Evolutionary conservation across 2,113 vertebrate genomes (phyloP), one percentile per base, ranked within the genome.

Genomic region (Mastomys natalensis): DNA sequence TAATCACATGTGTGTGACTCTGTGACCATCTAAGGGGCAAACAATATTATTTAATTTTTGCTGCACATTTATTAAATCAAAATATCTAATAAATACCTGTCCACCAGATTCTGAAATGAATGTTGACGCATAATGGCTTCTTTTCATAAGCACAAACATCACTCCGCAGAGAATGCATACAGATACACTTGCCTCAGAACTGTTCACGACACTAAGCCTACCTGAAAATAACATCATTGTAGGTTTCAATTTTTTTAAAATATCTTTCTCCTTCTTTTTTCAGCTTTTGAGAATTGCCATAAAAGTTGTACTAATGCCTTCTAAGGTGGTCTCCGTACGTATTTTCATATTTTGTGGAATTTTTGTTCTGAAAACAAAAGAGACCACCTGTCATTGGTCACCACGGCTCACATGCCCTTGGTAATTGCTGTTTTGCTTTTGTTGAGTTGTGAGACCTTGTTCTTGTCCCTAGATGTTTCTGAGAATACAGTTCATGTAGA

Each of bases 41-140:
- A 62, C 29, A 91, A 2, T 62, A 11, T 17, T 70, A 15, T 88
- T 91, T 89, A 21, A 24, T 85, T 29, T 93, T 89, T 60, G 66
- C 19, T 76, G 17, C 21, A 89, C 90, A 62, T 85, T 84, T 66
- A 78, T 66, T 95, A 85, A 80, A 84, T 11, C 84, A 7, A 94
- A 66, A 68, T 74, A 74, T 48, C 91, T 80, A 89, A 80, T 53
- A 48, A 13, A 92, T 84, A 81, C 70, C 34, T 93, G 90, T 9
- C 26, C 31, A 84, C 68, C 70, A 72, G 26, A 87, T 55, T 72
- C 24, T 72, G 31, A 72, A 43, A 70, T 68, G n/a, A 53, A 60
- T 77, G 34, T 89, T 89, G 21, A 86, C 87, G 31, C 80, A 7
- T 40, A 19, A 68, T 0, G 13, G 6, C 13, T 84, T 89, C n/a